Percentiles rank a stretch among this genome's conserved stretches.
phyloP scores from a whole-genome alignment of 2,888 invertebrate species.

The Melangyna quadrimaculata region DNA sequence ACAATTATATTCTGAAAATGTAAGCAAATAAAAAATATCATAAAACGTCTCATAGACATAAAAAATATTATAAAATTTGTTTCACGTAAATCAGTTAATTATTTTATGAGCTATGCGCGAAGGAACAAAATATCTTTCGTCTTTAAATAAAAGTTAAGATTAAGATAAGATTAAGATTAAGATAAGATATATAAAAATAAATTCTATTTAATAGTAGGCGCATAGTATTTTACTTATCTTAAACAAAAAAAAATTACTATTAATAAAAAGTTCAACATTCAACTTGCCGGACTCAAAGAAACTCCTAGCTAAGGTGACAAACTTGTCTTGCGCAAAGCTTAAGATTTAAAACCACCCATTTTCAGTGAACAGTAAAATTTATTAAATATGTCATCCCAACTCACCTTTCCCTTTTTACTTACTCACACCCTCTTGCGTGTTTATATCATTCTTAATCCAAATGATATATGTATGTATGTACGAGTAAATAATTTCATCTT shows the following conservation, averaged over 20 bases:
- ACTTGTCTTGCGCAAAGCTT: background rate
- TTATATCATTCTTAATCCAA: conserved; percentile 14
- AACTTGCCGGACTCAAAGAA: background rate
- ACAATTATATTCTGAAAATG: too few relatives aligned
- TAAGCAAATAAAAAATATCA: too few relatives aligned
- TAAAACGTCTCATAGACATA: too few relatives aligned
- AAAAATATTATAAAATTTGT: too few relatives aligned
- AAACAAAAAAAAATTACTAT: too few relatives aligned
- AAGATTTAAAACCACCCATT: background rate
- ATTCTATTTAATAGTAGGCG: too few relatives aligned
- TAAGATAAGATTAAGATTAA: too few relatives aligned
- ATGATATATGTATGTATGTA: background rate
- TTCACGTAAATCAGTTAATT: too few relatives aligned
- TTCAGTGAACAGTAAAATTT: background rate
- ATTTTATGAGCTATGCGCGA: too few relatives aligned
- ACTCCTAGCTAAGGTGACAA: background rate
- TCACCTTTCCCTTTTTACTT: background rate
- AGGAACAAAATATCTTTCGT: too few relatives aligned
- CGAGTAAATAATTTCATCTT: conserved; percentile 17
- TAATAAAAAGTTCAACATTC: background rate
- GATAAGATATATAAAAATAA: too few relatives aligned
- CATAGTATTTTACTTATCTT: background rate
- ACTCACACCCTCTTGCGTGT: background rate
- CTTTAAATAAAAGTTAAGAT: too few relatives aligned
- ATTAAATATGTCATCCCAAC: background rate